Conservation (phyloP, 2,113 vertebrate genomes). For the Gadus macrocephalus region DNA sequence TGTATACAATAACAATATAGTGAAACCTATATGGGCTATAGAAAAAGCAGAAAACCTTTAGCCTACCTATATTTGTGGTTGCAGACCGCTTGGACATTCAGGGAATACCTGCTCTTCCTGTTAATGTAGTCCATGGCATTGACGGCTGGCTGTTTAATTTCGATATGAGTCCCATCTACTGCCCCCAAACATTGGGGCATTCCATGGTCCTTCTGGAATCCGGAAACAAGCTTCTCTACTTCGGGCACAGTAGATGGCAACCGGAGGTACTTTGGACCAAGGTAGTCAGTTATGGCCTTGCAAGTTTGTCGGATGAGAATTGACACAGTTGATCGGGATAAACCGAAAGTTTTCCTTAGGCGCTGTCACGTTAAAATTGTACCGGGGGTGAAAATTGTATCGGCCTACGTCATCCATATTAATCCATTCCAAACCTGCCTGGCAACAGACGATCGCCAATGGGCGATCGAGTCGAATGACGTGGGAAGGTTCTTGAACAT, state of each 20-base stretch:
- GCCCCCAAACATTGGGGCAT: background rate
- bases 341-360: background rate
- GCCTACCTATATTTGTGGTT: background rate
- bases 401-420: too few species aligned
- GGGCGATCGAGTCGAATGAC: too few species aligned
- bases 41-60: too few species aligned
- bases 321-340: background rate
- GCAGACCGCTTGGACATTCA: background rate
- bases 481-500: too few species aligned
- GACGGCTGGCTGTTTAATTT: background rate
- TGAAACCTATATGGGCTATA: too few species aligned
- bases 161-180: background rate
- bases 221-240: too few species aligned
- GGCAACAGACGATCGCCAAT: too few species aligned
- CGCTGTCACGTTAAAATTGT: too few species aligned
- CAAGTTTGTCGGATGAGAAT: too few species aligned
- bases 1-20: too few species aligned
- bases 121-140: background rate
- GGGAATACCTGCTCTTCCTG: background rate
- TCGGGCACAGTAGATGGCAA: background rate
- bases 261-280: background rate
- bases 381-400: too few species aligned
- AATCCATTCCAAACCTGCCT: too few species aligned
- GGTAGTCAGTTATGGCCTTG: background rate
- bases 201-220: background rate